Base-by-base conservation (phyloP, 2,797 vertebrate species). In the Epinephelus awoara region DNA sequence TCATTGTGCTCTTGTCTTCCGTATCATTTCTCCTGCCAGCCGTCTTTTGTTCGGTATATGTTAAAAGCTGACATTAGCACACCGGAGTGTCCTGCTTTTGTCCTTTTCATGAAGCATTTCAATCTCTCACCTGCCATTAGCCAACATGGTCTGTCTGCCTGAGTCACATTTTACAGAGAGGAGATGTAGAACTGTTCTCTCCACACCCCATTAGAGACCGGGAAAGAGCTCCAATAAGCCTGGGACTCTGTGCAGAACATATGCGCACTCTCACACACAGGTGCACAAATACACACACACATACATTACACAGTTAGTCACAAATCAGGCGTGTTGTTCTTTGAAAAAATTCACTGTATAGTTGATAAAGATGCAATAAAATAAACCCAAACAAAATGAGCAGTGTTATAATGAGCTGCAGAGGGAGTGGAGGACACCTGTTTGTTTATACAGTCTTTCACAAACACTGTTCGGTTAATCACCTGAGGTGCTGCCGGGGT, bases 401-500 rank as follows among this genome's bases (percentile, higher is more conserved):
- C 38, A 2, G 67, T 59, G 87, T 71, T 86, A 75, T 94, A 94
- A 94, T 94, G 93, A 94, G 92, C 87, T 88, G 90, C 91, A 85
- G 83, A 84, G 93, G 94, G 93, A 93, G 77, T 19, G 73, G 88
- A 89, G 78, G 89, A 93, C 92, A 94, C 93, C 93, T 94, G 93
- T 92, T 94, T 93, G 91, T 93, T 92, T 93, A 82, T 82, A 83
- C 86, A 86, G 55, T 83, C 77, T 63, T 82, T 87, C 89, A 83
- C 87, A 88, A 93, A 92, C 88, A 89, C 78, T 23, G 84, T 67
- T 75, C 57, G 42, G 89, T 91, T 94, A 93, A 94, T 94, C 93
- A 94, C 93, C 93, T 78, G 83, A 86, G 93, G 85, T 90, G 87
- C 92, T 80, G 72, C 83, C 4, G 79, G 76, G 92, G 86, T 88